Percentiles rank a stretch among this genome's conserved stretches.
These are phyloP conservation scores for Drosophila ustulata DNA, from an alignment of 2,888 invertebrate species.

Conservation along the genomic window DNA sequence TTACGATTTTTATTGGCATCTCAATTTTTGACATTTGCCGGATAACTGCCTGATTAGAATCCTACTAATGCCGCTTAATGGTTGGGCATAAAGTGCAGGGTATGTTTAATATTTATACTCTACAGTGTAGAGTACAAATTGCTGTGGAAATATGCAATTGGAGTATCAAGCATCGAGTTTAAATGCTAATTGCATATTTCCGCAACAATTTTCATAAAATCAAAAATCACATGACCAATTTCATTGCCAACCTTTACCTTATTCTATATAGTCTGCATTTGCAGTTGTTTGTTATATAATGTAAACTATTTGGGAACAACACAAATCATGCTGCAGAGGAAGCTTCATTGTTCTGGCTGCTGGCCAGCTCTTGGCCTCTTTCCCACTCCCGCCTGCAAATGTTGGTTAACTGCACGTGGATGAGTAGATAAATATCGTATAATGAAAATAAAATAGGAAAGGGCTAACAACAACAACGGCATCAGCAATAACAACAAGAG, in stretches of 20 bases:
- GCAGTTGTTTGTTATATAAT: slow-evolving; percentile 59
- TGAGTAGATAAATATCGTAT: slow-evolving; percentile 82
- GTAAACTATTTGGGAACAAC: slow-evolving; percentile 65
- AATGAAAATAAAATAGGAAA: slow-evolving; percentile 76
- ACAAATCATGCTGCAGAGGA: slow-evolving; percentile 46
- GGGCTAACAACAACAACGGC: slow-evolving; percentile 46
- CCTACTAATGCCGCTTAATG: slow-evolving; percentile 35
- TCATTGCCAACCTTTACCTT: slow-evolving; percentile 1
- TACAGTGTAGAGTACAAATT: too few relatives aligned
- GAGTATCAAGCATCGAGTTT: neutral
- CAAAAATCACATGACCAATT: slow-evolving; percentile 55
- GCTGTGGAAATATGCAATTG: too few relatives aligned
- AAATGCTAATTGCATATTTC: slow-evolving; percentile 73
- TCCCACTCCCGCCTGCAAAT: slow-evolving; percentile 58
- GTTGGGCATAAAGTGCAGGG: neutral
- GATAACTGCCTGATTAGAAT: slow-evolving; percentile 67
- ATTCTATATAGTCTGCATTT: neutral
- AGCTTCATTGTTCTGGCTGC: slow-evolving; percentile 11
- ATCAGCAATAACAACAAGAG: slow-evolving; percentile 50
- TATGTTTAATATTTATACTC: neutral
- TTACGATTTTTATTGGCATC: slow-evolving; percentile 52
- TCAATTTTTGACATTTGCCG: slow-evolving; percentile 44
- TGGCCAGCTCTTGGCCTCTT: slow-evolving; percentile 27
- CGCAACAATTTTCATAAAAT: slow-evolving; percentile 70
- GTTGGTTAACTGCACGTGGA: slow-evolving; percentile 83